These are phyloP conservation scores for Clarias macrocephalus DNA, from an alignment of 2,113 vertebrate species.

Conservation along the genomic window DNA sequence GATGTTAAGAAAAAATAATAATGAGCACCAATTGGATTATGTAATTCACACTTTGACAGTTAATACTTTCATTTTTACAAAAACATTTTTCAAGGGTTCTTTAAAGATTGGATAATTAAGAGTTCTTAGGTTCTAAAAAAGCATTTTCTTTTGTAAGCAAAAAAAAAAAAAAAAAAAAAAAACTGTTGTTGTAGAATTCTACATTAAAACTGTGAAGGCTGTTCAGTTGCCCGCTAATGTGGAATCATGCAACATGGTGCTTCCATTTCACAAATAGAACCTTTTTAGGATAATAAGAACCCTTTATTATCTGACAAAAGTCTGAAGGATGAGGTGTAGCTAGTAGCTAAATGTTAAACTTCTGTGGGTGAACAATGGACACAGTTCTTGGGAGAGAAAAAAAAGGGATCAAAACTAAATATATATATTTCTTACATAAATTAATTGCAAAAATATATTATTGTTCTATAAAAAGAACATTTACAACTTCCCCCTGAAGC, in stretches of 20 bases:
- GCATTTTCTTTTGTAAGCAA: neutral
- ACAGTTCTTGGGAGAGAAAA: too few species aligned
- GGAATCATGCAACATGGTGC: neutral
- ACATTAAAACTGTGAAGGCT: neutral
- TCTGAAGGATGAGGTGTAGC: neutral
- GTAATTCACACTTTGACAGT: neutral
- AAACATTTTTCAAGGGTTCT: neutral
- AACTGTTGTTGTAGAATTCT: neutral
- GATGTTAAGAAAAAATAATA: neutral
- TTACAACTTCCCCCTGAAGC: neutral
- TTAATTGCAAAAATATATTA: neutral
- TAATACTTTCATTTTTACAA: neutral
- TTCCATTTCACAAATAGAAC: neutral
- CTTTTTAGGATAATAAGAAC: neutral
- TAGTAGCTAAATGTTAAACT: neutral
- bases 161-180: neutral
- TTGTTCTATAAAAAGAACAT: neutral
- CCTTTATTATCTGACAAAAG: neutral
- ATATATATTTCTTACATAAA: neutral
- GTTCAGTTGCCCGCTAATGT: neutral
- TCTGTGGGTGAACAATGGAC: too few species aligned
- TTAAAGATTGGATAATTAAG: neutral
- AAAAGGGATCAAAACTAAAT: too few species aligned
- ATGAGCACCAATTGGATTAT: neutral
- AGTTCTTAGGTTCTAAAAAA: neutral